phyloP scores from a whole-genome alignment of 2,113 vertebrate species.

The Hydrochoerus hydrochaeris region DNA sequence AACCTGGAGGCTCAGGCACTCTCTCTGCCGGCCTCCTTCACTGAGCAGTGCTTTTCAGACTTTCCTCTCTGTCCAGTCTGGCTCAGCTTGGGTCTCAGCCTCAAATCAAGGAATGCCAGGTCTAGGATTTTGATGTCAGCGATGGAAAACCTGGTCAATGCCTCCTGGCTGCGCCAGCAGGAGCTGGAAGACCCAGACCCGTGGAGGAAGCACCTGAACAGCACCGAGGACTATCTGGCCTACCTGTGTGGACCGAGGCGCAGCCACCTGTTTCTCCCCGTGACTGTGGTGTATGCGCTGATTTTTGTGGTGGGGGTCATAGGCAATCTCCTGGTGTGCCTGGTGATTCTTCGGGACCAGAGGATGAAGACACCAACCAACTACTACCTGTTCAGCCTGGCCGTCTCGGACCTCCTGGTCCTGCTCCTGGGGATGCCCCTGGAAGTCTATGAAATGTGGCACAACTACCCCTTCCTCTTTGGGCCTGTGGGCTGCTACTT shows the following conservation, averaged over 20 bases:
- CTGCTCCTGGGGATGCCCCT: constrained; percentile 95
- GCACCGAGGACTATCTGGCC: constrained; percentile 86
- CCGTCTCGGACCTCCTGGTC: constrained; percentile 94
- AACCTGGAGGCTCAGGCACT: constrained; percentile 48
- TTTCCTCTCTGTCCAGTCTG: neutral
- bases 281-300: constrained; percentile 84
- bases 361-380: constrained; percentile 96
- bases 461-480: constrained; percentile 95
- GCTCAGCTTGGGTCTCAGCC: constrained; percentile 18
- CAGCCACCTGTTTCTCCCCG: constrained; percentile 85
- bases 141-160: constrained; percentile 74
- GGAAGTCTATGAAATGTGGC: constrained; percentile 98
- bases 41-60: neutral
- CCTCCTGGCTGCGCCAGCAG: constrained; percentile 77
- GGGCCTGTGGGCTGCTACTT: constrained; percentile 94
- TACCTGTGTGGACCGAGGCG: constrained; percentile 85
- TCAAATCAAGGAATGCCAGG: neutral
- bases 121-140: constrained; percentile 38
- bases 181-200: constrained; percentile 62
- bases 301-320: constrained; percentile 93
- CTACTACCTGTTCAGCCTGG: constrained; percentile 97
- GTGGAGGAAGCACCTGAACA: constrained; percentile 82
- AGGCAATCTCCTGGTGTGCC: constrained; percentile 94
- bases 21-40: neutral
- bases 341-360: constrained; percentile 93